phyloP scores from a whole-genome alignment of 2,888 invertebrate genomes.

The Thysanoteuthis rhombus region DNA sequence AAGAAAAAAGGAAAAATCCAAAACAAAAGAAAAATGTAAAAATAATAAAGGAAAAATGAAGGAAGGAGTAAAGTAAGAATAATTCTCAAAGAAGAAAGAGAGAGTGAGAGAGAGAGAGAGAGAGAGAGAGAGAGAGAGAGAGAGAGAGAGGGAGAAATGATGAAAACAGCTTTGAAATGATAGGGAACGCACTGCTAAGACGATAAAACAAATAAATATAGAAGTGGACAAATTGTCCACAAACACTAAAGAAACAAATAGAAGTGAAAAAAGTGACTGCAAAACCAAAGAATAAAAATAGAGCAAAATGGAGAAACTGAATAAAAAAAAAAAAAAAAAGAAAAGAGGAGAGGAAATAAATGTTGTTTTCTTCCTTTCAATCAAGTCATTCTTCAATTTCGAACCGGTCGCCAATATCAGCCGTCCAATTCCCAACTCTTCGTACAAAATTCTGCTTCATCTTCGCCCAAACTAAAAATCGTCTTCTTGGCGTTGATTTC shows the following conservation, averaged over 20 bases:
- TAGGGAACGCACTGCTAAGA: background rate
- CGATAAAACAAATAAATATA: background rate
- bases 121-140: too few relatives aligned
- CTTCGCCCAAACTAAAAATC: slow-evolving; percentile 12
- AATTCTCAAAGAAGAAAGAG: too few relatives aligned
- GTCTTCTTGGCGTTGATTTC: background rate
- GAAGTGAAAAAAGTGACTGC: background rate
- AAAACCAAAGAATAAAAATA: background rate
- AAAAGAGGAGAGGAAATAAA: background rate
- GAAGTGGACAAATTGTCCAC: background rate
- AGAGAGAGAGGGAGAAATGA: too few relatives aligned
- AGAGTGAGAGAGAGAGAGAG: too few relatives aligned
- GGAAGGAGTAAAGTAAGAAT: too few relatives aligned
- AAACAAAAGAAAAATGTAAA: too few relatives aligned
- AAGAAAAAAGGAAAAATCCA: too few relatives aligned
- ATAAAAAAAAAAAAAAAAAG: background rate
- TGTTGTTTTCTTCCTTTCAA: background rate
- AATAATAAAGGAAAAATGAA: too few relatives aligned
- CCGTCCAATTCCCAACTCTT: background rate
- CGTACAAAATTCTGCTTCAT: background rate
- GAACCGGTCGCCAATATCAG: background rate
- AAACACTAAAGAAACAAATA: background rate
- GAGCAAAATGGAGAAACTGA: background rate
- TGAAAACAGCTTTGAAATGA: too few relatives aligned
- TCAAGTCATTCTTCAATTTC: slow-evolving; percentile 12